A percentile compares a stretch with the other conserved stretches of the same genome.
Evolutionary conservation across 2,797 vertebrate species (phyloP).

Genomic region (Argya squamiceps): DNA sequence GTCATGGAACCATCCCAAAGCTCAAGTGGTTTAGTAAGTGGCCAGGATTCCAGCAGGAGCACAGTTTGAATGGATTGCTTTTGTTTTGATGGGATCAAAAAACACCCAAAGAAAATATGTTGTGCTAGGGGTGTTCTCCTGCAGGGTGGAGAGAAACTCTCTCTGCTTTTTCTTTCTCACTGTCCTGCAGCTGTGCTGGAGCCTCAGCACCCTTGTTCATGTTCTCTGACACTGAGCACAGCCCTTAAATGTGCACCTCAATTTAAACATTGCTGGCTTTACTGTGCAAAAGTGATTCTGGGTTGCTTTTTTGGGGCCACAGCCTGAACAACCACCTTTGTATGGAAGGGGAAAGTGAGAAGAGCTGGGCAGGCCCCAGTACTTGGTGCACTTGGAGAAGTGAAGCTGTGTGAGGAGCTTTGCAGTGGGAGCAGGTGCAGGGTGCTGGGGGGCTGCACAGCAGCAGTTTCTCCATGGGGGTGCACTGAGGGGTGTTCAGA

Average conservation of each 20-base stretch:
- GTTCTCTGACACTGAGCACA: not conserved
- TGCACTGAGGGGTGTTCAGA: not conserved
- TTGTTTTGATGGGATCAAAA: constrained; percentile 13
- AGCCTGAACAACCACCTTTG: not conserved
- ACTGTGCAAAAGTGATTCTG: not conserved
- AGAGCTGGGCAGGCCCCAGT: not conserved
- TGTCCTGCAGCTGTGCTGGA: not conserved
- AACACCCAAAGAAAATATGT: not conserved
- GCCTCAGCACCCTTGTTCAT: not conserved
- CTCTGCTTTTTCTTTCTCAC: not conserved
- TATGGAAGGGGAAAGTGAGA: not conserved
- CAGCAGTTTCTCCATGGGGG: not conserved
- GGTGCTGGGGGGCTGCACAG: not conserved
- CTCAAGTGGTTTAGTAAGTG: not conserved
- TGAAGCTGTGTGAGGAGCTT: not conserved
- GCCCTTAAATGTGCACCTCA: not conserved
- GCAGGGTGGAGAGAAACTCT: not conserved
- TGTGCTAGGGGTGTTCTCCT: not conserved
- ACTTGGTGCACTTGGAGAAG: not conserved
- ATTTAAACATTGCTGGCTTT: not conserved
- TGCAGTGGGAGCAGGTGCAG: rapidly evolving
- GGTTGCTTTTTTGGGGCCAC: not conserved
- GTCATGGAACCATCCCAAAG: not conserved
- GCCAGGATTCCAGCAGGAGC: not conserved
- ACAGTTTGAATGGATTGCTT: not conserved